Base-by-base conservation (phyloP, 2,888 invertebrate species). In the Odontomyia ornata region DNA sequence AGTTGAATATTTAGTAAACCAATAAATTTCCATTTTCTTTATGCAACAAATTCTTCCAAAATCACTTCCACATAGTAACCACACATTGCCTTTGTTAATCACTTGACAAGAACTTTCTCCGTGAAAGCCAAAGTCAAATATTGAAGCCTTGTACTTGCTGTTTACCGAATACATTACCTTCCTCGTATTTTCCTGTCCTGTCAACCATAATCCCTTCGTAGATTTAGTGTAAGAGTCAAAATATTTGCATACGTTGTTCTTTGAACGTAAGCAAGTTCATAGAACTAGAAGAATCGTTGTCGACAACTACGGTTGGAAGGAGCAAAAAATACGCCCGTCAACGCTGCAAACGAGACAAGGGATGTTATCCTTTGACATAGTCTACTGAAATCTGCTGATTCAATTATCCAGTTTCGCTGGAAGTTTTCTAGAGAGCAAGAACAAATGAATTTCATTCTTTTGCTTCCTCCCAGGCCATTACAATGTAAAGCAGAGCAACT, bases 301-400 rank as follows among this genome's bases (percentile, higher is more conserved):
- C 52, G 4, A 15, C 2, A 9, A 52, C 52, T 9, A 18, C 52
- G 52, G n/a, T n/a, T n/a, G n/a, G n/a, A 52, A 3, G 36, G 9
- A 36, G 36, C 3, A 36, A 36, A 52, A 52, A 52, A 52, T 13
- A 43, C 13, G 15, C 18, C 18, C 52, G 13, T 18, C 7, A 52
- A 15, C 52, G 18, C 18, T 52, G 52, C 15, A 52, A 52, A 52
- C 18, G 13, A 52, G n/a, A 52, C 52, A 52, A 4, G 52, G 52
- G 52, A 52, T 52, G 52, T 52, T 52, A 52, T 18, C 52, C 52
- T 52, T 52, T 52, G 52, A n/a, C 52, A 52, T 9, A n/a, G 52
- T 52, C 52, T 52, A 4, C 4, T 52, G 52, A 52, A 52, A 52
- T 52, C 52, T 52, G 18, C n/a, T 52, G 52, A 52, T 52, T 52